Base-by-base conservation (phyloP, 2,113 vertebrate genomes). In the Carassius auratus region DNA sequence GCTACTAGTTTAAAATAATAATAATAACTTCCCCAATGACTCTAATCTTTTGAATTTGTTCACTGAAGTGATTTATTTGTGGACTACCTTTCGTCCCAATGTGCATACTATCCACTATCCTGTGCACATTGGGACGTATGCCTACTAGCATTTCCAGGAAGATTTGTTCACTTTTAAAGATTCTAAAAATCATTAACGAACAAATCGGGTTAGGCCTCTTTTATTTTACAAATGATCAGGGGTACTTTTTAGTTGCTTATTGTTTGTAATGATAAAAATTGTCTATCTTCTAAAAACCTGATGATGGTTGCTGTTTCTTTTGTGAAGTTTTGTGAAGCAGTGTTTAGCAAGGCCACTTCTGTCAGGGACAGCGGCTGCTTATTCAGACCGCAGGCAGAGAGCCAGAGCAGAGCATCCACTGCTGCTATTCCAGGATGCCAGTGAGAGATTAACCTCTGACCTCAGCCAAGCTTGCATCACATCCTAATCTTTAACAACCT, bases 401-500 rank as follows among this genome's bases (percentile, higher is more conserved):
- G 71, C 75, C 84, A 71, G 62, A 57, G 17, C 61, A 61, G 13
- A 61, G 59, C 80, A 81, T 66, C 64, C 74, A 83, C 21, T 42
- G 30, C 68, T 82, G 93, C 93, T 94, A 93, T 93, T 93, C 87
- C 87, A 89, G 92, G 84, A 73, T 74, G 73, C 87, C 86, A 83
- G 86, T 76, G 81, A 87, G 83, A 91, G 93, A 94, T 94, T 94
- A 94, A 90, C 92, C 23, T 77, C 81, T 90, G 91, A 76, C 87
- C 89, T 86, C 76, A 83, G 89, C 86, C 87, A 87, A 57, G 80
- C 91, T 90, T 91, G 14, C 14, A 87, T 93, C 92, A 94, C 59
- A 86, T 90, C 90, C 89, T 95, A 93, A 94, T 93, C 93, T 90
- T 38, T 83, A 83, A 90, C 89, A 90, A 86, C 88, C 91, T 74